Evolutionary conservation across 1,140 invertebrate genomes (phyloP).

Genomic region (Frieseomelitta varia): DNA sequence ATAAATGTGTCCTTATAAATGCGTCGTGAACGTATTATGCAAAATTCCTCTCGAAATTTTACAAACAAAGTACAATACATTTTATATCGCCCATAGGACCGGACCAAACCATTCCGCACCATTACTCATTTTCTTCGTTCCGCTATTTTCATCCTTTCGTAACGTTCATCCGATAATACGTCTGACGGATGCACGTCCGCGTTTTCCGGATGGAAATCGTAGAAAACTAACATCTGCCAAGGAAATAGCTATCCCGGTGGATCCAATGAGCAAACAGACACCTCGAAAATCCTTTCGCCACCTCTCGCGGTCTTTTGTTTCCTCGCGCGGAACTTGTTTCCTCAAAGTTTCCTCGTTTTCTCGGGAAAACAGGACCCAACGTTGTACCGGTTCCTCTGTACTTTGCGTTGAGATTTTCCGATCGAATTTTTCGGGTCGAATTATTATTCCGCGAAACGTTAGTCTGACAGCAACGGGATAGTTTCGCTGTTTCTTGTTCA

Average conservation of each 20-base stretch:
- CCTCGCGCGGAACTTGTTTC: neutral
- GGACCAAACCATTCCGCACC: neutral
- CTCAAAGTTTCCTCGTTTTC: slow-evolving; percentile 40
- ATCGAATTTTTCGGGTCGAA: too few species aligned
- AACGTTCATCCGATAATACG: too few species aligned
- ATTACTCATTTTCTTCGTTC: neutral
- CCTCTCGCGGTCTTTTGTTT: neutral
- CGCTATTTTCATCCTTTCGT: neutral
- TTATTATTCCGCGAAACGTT: neutral
- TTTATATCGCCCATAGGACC: too few species aligned
- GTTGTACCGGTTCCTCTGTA: neutral
- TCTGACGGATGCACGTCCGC: neutral
- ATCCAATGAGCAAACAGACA: neutral
- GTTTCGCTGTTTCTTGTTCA: neutral
- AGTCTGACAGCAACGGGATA: neutral
- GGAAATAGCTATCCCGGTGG: neutral
- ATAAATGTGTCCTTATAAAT: too few species aligned
- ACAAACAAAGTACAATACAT: too few species aligned
- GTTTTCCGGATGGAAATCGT: neutral
- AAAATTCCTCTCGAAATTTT: too few species aligned
- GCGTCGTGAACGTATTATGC: too few species aligned
- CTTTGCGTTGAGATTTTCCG: neutral
- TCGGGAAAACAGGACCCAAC: neutral
- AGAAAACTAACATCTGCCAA: too few species aligned
- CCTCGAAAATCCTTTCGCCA: slow-evolving; percentile 23